These are phyloP conservation scores for Mystacornis crossleyi DNA, from an alignment of 2,113 vertebrate species.

Conservation along the genomic window DNA sequence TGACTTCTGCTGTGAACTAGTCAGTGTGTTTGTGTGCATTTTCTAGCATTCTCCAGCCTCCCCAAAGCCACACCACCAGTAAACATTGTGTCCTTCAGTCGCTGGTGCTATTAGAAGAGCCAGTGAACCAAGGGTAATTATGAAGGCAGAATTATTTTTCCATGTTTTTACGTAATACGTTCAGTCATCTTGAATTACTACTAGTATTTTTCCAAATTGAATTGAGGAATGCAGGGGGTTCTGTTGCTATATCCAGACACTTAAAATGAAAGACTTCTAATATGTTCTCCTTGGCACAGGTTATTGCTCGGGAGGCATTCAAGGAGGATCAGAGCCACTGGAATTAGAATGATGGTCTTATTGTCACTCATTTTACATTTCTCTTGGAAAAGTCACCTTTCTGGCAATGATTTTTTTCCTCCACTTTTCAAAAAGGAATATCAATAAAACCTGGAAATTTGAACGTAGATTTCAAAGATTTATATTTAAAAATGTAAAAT, in stretches of 20 bases:
- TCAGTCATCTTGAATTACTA: not conserved
- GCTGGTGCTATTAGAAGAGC: not conserved
- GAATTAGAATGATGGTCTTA: not conserved
- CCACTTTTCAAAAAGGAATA: constrained; percentile 5
- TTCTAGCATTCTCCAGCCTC: not conserved
- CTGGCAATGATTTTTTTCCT: not conserved
- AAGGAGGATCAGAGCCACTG: not conserved
- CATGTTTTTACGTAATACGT: not conserved
- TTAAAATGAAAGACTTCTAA: not conserved
- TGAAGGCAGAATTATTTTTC: not conserved
- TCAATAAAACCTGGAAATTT: not conserved
- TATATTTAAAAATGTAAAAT: constrained; percentile 2
- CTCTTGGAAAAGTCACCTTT: not conserved
- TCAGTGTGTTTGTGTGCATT: not conserved
- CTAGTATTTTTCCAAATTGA: not conserved
- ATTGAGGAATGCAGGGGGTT: not conserved
- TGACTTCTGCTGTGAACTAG: not conserved
- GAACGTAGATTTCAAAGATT: constrained; percentile 2
- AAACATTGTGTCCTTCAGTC: not conserved
- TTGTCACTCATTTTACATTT: not conserved
- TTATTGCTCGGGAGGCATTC: not conserved
- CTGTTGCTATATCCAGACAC: not conserved
- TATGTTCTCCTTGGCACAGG: not conserved
- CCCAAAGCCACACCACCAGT: not conserved
- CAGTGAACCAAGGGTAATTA: not conserved